Base-by-base conservation (phyloP, 2,113 vertebrate genomes). In the Baryphthengus martii region DNA sequence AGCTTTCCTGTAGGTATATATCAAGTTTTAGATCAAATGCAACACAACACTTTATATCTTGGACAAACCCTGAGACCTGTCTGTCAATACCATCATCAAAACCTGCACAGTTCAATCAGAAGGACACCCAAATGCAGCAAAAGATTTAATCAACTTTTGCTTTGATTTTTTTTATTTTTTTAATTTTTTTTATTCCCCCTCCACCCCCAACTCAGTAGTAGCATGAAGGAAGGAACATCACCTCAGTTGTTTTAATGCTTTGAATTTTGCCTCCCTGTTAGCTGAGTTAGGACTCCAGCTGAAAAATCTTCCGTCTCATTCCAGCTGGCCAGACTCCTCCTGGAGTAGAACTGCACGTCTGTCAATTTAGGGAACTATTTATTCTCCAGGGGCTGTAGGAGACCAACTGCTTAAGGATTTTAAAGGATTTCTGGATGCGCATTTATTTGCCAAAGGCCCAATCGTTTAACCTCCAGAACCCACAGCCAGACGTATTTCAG, bases 91-190 rank as follows among this genome's bases (percentile, higher is more conserved):
- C 55, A 58, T 21, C 19, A 76, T 52, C 58, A 89, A 50, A 86
- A 85, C 7, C 55, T 45, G 42, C 74, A 25, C 10, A 5, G 35
- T 49, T 79, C 68, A 24, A 40, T 40, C 31, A 68, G 55, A 17
- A 29, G 13, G 52, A 20, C 52, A 71, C 49, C 39, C 50, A 81
- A 68, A 81, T 89, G 47, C 66, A 74, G 63, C 62, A 86, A 92
- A 61, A 93, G 10, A 28, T 79, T 92, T 96, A 84, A 94, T 88
- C 59, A 25, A 35, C 37, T 95, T 90, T 68, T 75, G 53, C 56
- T 93, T 85, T 44, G 7, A 12, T 44, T 45, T 66, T 18, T 35
- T 59, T 28, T 21, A 49, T 45, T 49, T 35, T 67, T 84, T 59
- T 17, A 49, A n/a, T n/a, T n/a, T n/a, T n/a, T n/a, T n/a, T n/a